Evolutionary conservation across 2,113 vertebrate species (phyloP), one percentile per base, ranked within the genome.

Genomic region (Pangasianodon gigas): DNA sequence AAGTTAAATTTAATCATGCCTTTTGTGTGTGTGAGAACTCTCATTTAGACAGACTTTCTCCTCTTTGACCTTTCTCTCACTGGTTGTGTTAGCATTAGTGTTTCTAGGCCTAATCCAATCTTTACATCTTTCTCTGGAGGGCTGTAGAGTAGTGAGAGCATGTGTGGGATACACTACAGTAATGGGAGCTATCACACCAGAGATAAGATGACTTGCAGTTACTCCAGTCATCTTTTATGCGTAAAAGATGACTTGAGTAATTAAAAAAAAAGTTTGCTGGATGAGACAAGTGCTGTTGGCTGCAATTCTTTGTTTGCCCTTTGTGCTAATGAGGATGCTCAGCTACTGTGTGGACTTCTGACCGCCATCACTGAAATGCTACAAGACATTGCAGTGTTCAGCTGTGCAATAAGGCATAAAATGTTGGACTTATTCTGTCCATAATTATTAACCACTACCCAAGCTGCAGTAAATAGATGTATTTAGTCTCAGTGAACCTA

Each of bases 1-100:
- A 67, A 56, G 84, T 65, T 60, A 65, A 41, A 89, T 85, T 79
- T 54, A 85, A 79, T 65, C 88, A 85, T 60, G 65, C 11, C 10
- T 51, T 84, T 89, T 84, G 24, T 87, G 24, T 51, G 7, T 75
- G 69, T 58, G 46, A 71, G 44, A 52, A 60, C 16, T 83, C 81
- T 83, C 32, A 44, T 60, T 85, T 85, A 21, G 44, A 51, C 44
- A 51, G 41, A 67, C 56, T 62, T 60, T 65, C 29, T 81, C 51
- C 51, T 82, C 16, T 54, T 82, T 82, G 51, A 82, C 80, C 52
- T 82, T 82, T 19, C 51, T 56, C n/a, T 56, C 80, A 56, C 51
- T 21, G 29, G 65, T 87, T 44, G 51, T 46, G 52, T 18, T 87
- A 56, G 52, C 54, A 52, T 60, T 16, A 46, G 62, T 32, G 44